These are phyloP conservation scores for Urocolius indicus DNA, from an alignment of 2,113 vertebrate genomes.

Conservation along the genomic window DNA sequence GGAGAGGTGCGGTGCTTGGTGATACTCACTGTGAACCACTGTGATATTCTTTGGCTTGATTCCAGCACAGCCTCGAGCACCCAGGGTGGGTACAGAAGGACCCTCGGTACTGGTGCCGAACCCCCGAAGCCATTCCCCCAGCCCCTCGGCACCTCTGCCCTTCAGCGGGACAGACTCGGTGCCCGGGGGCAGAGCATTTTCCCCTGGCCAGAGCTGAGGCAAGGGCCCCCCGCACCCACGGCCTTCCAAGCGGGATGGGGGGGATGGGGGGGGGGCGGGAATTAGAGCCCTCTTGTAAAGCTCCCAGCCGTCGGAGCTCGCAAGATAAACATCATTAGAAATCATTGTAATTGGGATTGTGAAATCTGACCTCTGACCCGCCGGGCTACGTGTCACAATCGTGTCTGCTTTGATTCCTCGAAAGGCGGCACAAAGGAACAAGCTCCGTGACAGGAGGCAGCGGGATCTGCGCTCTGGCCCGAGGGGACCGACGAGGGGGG, in stretches of 20 bases:
- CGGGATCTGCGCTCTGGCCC: conserved; percentile 21
- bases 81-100: not conserved
- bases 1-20: not conserved
- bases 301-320: conserved; percentile 29
- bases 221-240: not conserved
- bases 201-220: not conserved
- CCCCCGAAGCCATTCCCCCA: too few species aligned
- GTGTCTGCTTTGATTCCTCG: conserved; percentile 76
- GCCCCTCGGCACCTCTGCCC: accelerated
- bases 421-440: conserved; percentile 74
- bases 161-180: not conserved
- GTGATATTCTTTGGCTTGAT: not conserved
- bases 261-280: not conserved
- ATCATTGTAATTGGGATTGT: conserved; percentile 73
- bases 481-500: conserved; percentile 26
- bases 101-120: accelerated
- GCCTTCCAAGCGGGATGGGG: not conserved
- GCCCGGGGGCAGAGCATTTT: not conserved
- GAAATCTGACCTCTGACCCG: conserved; percentile 77
- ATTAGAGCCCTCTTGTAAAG: conserved; percentile 29
- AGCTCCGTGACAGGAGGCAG: conserved; percentile 69
- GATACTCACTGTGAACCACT: not conserved
- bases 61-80: not conserved
- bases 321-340: conserved; percentile 71
- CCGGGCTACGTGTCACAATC: conserved; percentile 70